Evolutionary conservation across 2,888 invertebrate genomes (phyloP).

Genomic region (Spilosoma lubricipeda): DNA sequence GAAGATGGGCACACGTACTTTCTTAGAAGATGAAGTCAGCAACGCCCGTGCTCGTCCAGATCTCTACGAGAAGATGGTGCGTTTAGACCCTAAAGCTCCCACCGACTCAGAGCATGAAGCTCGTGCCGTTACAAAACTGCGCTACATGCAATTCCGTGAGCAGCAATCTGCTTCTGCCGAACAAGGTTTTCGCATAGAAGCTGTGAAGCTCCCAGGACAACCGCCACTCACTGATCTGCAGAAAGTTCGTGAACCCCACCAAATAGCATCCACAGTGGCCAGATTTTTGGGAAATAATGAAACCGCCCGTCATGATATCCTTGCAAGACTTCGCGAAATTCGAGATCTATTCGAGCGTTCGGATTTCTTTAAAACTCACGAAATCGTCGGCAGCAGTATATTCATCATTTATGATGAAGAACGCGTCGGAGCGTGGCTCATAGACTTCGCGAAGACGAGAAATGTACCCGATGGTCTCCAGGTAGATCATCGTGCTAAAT

Average conservation of each 20-base stretch:
- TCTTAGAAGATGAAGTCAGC: constrained; percentile 97
- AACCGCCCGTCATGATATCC: constrained; percentile 89
- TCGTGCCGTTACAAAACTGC: constrained; percentile 96
- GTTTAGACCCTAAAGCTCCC: constrained; percentile 95
- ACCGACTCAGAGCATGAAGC: constrained; percentile 92
- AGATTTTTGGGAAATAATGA: constrained; percentile 90
- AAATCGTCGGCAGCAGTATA: constrained; percentile 97
- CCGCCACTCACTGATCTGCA: constrained; percentile 95
- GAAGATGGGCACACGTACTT: constrained; percentile 98
- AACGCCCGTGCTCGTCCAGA: constrained; percentile 94
- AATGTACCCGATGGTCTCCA: constrained; percentile 89
- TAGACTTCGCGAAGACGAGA: constrained; percentile 98
- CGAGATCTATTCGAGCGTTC: constrained; percentile 93
- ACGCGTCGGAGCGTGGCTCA: constrained; percentile 97
- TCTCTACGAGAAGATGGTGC: constrained; percentile 98
- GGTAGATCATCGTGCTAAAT: constrained; percentile 92
- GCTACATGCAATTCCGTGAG: constrained; percentile 99
- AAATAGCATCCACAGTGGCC: constrained; percentile 91
- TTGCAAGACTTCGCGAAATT: constrained; percentile 91
- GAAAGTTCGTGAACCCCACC: constrained; percentile 92
- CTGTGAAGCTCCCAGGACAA: constrained; percentile 94
- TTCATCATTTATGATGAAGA: constrained; percentile 96
- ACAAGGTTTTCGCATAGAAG: constrained; percentile 98
- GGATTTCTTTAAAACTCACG: constrained; percentile 93
- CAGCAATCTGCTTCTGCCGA: constrained; percentile 96